Conservation (phyloP, 2,113 vertebrate species). For the Hyperopisus bebe region DNA sequence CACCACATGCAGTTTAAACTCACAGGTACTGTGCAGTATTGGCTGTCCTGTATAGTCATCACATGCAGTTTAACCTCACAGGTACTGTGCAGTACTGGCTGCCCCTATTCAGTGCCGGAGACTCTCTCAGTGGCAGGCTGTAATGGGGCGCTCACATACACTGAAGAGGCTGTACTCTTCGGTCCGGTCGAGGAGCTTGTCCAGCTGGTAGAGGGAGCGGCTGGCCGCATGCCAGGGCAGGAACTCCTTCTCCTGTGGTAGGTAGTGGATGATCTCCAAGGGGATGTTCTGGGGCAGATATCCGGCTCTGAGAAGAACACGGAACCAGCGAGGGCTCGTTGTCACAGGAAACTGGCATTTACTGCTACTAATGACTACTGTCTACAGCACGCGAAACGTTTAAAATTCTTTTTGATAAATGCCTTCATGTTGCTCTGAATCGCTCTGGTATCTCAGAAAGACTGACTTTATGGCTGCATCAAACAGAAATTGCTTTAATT, state of each 20-base stretch:
- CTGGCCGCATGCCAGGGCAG: constrained; percentile 77
- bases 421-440: neutral
- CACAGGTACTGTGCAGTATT: too few relatives aligned
- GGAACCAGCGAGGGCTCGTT: too few relatives aligned
- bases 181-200: constrained; percentile 73
- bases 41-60: too few relatives aligned
- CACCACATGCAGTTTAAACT: too few relatives aligned
- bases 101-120: neutral
- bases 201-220: constrained; percentile 71
- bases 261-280: constrained; percentile 70
- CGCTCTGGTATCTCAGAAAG: neutral
- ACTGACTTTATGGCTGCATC: neutral
- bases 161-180: constrained; percentile 75
- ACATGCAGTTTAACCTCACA: neutral
- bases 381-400: neutral
- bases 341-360: neutral
- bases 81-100: neutral
- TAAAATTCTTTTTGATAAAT: neutral
- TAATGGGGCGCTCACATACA: constrained; percentile 45
- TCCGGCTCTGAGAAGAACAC: constrained; percentile 60
- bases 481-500: neutral
- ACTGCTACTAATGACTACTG: neutral
- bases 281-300: constrained; percentile 77
- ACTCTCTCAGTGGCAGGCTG: neutral
- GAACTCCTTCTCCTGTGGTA: constrained; percentile 74